Conservation (phyloP, 1,140 invertebrate genomes). For the Ostrea denselamellosa region DNA sequence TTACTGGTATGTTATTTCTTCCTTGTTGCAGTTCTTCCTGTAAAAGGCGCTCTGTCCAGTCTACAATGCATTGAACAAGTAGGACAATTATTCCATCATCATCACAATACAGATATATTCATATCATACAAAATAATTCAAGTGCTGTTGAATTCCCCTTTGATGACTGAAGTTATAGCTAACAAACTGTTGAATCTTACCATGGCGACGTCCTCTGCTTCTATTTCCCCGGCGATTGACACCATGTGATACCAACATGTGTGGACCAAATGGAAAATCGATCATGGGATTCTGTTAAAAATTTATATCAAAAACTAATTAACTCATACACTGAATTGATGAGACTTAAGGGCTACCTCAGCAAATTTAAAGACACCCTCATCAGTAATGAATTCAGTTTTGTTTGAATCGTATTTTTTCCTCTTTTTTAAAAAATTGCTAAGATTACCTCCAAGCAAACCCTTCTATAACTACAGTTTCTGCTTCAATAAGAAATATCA, state of each 20-base stretch:
- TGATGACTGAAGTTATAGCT: background rate
- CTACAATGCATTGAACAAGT: background rate
- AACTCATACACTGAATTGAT: no score
- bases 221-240: background rate
- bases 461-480: no score
- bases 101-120: no score
- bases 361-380: no score
- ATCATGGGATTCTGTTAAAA: background rate
- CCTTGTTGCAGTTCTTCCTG: conserved; percentile 16
- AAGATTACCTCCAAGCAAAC: no score
- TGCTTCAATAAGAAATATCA: no score
- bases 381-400: no score
- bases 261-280: background rate
- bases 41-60: background rate
- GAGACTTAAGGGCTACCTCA: no score
- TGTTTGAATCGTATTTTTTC: no score
- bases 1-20: conserved; percentile 23
- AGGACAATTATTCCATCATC: no score
- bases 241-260: conserved; percentile 9
- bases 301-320: background rate
- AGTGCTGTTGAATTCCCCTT: background rate
- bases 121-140: background rate
- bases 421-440: no score
- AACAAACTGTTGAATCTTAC: background rate
- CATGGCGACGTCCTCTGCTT: background rate